These are phyloP conservation scores for Drosophila cardini DNA, from an alignment of 1,140 invertebrate species.

Conservation along the genomic window DNA sequence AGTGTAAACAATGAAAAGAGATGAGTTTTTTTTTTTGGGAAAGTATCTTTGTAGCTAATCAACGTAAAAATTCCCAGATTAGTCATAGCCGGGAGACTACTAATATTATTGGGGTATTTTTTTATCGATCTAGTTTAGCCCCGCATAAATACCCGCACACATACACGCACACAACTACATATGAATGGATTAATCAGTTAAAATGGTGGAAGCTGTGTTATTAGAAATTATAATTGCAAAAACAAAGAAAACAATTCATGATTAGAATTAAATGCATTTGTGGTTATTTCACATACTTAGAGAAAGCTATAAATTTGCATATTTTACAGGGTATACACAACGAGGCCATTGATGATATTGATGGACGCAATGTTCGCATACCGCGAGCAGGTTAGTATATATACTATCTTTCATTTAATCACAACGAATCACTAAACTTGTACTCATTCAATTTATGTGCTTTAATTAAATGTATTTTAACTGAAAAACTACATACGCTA, in stretches of 20 bases:
- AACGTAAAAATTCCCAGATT: conserved; percentile 31
- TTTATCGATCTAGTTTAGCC: background rate
- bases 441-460: conserved; percentile 44
- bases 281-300: background rate
- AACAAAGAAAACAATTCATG: too few species aligned
- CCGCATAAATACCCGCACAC: background rate
- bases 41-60: conserved; percentile 11
- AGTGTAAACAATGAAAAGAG: conserved; percentile 19
- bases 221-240: background rate
- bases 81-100: conserved; percentile 33
- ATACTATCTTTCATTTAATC: conserved; percentile 12
- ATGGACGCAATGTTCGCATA: conserved; percentile 38
- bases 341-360: conserved; percentile 39
- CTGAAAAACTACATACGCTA: conserved; percentile 3
- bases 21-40: conserved; percentile 10
- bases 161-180: conserved; percentile 9
- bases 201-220: conserved; percentile 16
- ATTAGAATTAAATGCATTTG: background rate
- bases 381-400: conserved; percentile 64
- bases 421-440: background rate
- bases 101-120: conserved; percentile 29
- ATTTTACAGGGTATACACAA: conserved; percentile 54
- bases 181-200: conserved; percentile 31
- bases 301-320: background rate
- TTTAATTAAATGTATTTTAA: conserved; percentile 21